Evolutionary conservation across 2,113 vertebrate genomes (phyloP).

Genomic region (Brachyhypopomus gauderio): DNA sequence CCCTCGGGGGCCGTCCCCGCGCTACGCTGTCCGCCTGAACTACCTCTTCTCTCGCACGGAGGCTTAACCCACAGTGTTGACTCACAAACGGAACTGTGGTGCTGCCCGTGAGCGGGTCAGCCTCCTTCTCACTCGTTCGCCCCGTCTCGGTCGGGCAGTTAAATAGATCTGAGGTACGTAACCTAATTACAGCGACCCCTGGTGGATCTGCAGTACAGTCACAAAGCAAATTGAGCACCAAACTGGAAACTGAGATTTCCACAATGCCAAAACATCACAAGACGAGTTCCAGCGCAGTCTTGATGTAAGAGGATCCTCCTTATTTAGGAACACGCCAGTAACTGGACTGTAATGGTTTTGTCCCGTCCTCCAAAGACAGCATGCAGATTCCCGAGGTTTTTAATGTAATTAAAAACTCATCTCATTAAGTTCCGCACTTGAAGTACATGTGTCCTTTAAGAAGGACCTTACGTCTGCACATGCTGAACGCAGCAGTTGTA

Average conservation of each 20-base stretch:
- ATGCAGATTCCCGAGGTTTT: neutral
- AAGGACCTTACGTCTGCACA: neutral
- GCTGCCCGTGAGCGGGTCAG: constrained; percentile 1
- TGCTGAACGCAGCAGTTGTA: neutral
- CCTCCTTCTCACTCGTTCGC: too few species aligned
- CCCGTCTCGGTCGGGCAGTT: neutral
- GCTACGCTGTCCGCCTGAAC: neutral
- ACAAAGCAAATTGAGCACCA: too few species aligned
- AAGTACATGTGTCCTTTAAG: neutral
- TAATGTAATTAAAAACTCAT: neutral
- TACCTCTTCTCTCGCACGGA: neutral
- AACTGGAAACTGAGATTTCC: neutral
- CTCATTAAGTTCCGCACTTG: neutral
- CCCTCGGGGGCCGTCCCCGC: constrained; percentile 13
- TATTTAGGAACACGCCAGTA: too few species aligned
- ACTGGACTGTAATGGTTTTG: too few species aligned
- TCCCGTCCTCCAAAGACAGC: too few species aligned
- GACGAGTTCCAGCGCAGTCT: too few species aligned
- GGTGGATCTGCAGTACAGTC: too few species aligned
- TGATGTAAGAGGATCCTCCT: too few species aligned
- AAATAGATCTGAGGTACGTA: neutral
- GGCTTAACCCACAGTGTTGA: neutral
- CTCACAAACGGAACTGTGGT: neutral
- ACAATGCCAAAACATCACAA: neutral
- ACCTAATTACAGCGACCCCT: too few species aligned